Percentiles rank a stretch among this genome's conserved stretches.
Evolutionary conservation across 2,113 vertebrate genomes (phyloP).

Genomic region (Erinaceus europaeus): DNA sequence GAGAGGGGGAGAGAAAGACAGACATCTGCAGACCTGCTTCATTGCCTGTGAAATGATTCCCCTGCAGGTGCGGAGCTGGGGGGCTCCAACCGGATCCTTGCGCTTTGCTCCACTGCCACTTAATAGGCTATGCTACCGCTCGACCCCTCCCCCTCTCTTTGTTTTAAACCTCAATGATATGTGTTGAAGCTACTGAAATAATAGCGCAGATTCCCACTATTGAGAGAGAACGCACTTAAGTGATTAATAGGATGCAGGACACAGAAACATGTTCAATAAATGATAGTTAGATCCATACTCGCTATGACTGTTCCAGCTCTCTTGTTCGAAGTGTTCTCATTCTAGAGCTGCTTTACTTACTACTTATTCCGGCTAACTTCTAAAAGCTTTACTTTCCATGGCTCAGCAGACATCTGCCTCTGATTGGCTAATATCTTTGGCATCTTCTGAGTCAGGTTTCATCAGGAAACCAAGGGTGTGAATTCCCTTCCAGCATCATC

Average conservation of each 20-base stretch:
- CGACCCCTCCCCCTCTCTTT: too few relatives aligned
- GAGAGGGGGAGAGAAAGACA: too few relatives aligned
- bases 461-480: slow-evolving; percentile 40
- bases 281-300: neutral
- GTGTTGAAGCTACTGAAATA: neutral
- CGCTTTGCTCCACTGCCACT: too few relatives aligned
- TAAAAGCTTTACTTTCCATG: neutral
- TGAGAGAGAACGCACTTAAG: neutral
- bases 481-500: slow-evolving; percentile 37
- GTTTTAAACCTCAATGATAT: slow-evolving; percentile 13
- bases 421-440: slow-evolving; percentile 43
- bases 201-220: neutral
- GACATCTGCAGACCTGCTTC: too few relatives aligned
- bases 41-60: too few relatives aligned
- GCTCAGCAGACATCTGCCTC: neutral
- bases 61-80: too few relatives aligned
- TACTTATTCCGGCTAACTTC: neutral
- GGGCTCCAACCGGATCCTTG: too few relatives aligned
- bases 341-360: neutral
- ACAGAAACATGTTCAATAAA: neutral
- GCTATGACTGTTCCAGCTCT: neutral
- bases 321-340: neutral
- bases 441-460: slow-evolving; percentile 51
- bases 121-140: too few relatives aligned
- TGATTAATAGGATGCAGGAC: neutral